A percentile compares a stretch with the other conserved stretches of the same genome.
Conservation (phyloP, 2,113 vertebrate species). For the Oplegnathus fasciatus region DNA sequence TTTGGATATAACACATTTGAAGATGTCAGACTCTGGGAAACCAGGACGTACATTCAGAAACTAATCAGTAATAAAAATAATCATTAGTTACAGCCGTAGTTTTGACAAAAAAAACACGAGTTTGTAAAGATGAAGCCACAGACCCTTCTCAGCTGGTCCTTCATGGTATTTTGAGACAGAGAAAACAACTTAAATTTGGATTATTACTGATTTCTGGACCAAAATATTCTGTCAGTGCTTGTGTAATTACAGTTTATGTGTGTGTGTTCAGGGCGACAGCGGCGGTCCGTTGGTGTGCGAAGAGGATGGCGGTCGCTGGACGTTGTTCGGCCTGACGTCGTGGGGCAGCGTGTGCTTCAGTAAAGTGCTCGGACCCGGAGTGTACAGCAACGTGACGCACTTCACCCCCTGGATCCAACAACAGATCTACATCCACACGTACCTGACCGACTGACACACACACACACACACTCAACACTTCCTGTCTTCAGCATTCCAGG, state of each 20-base stretch:
- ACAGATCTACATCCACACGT: constrained; percentile 93
- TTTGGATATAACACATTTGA: too few relatives aligned
- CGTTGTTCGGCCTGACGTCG: constrained; percentile 92
- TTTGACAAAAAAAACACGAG: too few relatives aligned
- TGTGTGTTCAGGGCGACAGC: constrained; percentile 81
- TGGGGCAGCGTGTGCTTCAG: constrained; percentile 96
- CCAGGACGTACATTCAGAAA: too few relatives aligned
- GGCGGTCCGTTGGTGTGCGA: constrained; percentile 94
- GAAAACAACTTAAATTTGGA: too few relatives aligned
- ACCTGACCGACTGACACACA: constrained; percentile 81
- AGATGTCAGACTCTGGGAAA: too few relatives aligned
- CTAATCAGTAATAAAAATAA: too few relatives aligned
- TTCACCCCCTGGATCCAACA: constrained; percentile 93
- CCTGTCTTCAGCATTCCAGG: constrained; percentile 50
- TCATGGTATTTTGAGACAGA: too few relatives aligned
- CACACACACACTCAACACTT: constrained; percentile 7
- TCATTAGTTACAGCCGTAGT: too few relatives aligned
- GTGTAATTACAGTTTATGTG: neutral
- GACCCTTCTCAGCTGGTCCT: too few relatives aligned
- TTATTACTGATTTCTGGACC: too few relatives aligned
- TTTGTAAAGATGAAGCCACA: too few relatives aligned
- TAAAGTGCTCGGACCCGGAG: constrained; percentile 92
- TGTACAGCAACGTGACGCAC: constrained; percentile 94
- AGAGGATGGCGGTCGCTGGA: constrained; percentile 85
- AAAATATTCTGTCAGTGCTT: neutral